These are phyloP conservation scores for Philaethria dido DNA, from an alignment of 2,888 invertebrate species.

Conservation along the genomic window DNA sequence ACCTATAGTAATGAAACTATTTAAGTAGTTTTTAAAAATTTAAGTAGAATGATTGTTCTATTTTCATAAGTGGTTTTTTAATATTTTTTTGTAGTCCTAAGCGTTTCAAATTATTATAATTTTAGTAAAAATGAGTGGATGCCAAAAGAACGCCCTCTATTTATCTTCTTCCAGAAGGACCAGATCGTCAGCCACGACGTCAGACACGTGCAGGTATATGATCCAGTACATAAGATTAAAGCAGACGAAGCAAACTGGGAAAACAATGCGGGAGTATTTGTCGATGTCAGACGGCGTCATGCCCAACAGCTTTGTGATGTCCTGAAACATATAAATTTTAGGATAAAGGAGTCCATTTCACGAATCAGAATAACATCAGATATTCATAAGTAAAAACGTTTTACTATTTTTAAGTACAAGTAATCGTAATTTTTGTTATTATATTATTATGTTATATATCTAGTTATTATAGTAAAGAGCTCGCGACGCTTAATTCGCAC, in stretches of 20 bases:
- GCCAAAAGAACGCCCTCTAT: constrained; percentile 69
- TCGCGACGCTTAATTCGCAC: constrained; percentile 39
- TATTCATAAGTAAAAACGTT: constrained; percentile 30
- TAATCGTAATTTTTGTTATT: constrained; percentile 18
- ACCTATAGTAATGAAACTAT: constrained; percentile 4
- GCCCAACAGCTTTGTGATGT: constrained; percentile 95
- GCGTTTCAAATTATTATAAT: constrained; percentile 73
- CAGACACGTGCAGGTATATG: constrained; percentile 97
- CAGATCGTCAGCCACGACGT: constrained; percentile 97
- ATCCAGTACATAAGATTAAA: constrained; percentile 99
- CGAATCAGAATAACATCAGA: constrained; percentile 36
- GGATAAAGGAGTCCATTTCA: constrained; percentile 4
- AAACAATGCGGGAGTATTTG: constrained; percentile 99
- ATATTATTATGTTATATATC: constrained; percentile 17
- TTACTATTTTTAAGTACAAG: constrained; percentile 12
- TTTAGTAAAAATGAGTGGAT: constrained; percentile 71
- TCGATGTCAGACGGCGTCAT: constrained; percentile 99
- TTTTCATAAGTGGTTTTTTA: background rate
- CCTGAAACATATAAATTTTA: constrained; percentile 69
- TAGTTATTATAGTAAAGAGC: constrained; percentile 24
- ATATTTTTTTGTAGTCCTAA: constrained; percentile 13
- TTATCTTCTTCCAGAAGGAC: constrained; percentile 89
- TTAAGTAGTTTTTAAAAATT: background rate
- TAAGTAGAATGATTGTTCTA: background rate
- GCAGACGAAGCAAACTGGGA: constrained; percentile 99